Percentiles rank a stretch among this genome's conserved stretches.
phyloP scores from a whole-genome alignment of 1,140 invertebrate species.

The Drosophila pseudoananassae region DNA sequence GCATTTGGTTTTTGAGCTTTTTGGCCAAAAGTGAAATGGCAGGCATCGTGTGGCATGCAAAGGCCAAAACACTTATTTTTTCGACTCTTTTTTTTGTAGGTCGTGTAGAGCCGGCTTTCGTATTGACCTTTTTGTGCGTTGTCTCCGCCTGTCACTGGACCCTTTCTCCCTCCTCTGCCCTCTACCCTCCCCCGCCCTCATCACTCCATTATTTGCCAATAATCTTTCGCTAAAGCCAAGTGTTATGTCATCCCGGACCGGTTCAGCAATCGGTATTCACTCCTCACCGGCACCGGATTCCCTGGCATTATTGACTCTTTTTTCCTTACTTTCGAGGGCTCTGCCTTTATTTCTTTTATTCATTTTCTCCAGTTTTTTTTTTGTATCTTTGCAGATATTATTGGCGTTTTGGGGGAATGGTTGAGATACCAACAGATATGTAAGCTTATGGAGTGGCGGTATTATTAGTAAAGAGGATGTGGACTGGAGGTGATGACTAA shows the following conservation, averaged over 20 bases:
- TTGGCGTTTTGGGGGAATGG: slow-evolving; percentile 1
- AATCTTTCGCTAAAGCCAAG: slow-evolving; percentile 67
- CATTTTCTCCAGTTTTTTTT: slow-evolving; percentile 11
- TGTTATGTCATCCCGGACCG: slow-evolving; percentile 76
- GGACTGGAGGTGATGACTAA: slow-evolving; percentile 15
- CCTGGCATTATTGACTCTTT: slow-evolving; percentile 64
- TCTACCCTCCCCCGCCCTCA: background rate
- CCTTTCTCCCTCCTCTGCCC: slow-evolving; percentile 5
- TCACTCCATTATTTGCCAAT: slow-evolving; percentile 57
- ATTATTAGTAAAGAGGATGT: slow-evolving; percentile 45
- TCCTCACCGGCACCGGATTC: slow-evolving; percentile 49
- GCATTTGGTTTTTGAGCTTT: slow-evolving; percentile 43
- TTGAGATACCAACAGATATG: slow-evolving; percentile 3
- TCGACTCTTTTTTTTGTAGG: slow-evolving; percentile 38
- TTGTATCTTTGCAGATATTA: slow-evolving; percentile 2
- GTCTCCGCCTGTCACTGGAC: slow-evolving; percentile 14
- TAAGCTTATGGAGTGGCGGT: slow-evolving; percentile 27
- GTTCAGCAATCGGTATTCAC: slow-evolving; percentile 47
- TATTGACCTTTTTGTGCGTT: slow-evolving; percentile 62
- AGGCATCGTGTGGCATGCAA: slow-evolving; percentile 25
- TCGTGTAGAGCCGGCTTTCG: slow-evolving; percentile 45
- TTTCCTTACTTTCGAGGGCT: slow-evolving; percentile 36
- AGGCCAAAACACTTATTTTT: slow-evolving; percentile 34
- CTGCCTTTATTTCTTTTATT: slow-evolving; percentile 43
- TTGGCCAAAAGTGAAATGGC: slow-evolving; percentile 45